phyloP scores from a whole-genome alignment of 2,113 vertebrate species.

The Cheilinus undulatus region DNA sequence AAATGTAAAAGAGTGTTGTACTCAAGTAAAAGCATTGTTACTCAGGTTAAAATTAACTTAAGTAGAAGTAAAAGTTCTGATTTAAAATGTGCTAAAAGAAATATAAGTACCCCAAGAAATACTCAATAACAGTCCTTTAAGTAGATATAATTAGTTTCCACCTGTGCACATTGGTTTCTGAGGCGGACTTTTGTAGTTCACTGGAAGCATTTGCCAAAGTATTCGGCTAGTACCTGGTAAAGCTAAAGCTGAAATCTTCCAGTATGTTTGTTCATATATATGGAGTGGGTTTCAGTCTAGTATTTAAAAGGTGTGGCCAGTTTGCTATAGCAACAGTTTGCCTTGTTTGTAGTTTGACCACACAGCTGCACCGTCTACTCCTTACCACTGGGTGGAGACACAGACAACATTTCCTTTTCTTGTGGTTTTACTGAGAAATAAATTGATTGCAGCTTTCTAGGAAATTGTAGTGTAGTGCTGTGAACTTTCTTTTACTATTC shows the following conservation, averaged over 20 bases:
- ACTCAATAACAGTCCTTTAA: too few relatives aligned
- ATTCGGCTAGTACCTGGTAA: too few relatives aligned
- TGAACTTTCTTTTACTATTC: constrained; percentile 7
- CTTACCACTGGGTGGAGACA: constrained; percentile 59
- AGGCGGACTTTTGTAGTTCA: too few relatives aligned
- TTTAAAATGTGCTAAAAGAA: too few relatives aligned
- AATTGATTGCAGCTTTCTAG: constrained; percentile 41
- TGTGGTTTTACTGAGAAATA: not conserved
- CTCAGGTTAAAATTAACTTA: too few relatives aligned
- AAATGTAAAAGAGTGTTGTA: too few relatives aligned
- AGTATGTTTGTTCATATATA: not conserved
- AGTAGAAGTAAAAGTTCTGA: too few relatives aligned
- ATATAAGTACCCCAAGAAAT: too few relatives aligned
- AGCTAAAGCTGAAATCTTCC: not conserved
- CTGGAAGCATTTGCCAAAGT: too few relatives aligned
- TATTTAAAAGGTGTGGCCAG: constrained; percentile 11
- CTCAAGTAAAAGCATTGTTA: too few relatives aligned
- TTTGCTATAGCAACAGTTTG: not conserved
- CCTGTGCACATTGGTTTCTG: too few relatives aligned
- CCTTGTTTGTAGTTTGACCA: not conserved
- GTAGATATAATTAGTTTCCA: too few relatives aligned
- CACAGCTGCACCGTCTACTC: constrained; percentile 6
- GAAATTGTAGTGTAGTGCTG: constrained; percentile 29
- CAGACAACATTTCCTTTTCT: not conserved
- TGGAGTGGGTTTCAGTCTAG: not conserved